Percentiles rank a stretch among this genome's conserved stretches.
These are phyloP conservation scores for Nyleta sp. DNA, from an alignment of 2,888 invertebrate genomes.

Conservation along the genomic window DNA sequence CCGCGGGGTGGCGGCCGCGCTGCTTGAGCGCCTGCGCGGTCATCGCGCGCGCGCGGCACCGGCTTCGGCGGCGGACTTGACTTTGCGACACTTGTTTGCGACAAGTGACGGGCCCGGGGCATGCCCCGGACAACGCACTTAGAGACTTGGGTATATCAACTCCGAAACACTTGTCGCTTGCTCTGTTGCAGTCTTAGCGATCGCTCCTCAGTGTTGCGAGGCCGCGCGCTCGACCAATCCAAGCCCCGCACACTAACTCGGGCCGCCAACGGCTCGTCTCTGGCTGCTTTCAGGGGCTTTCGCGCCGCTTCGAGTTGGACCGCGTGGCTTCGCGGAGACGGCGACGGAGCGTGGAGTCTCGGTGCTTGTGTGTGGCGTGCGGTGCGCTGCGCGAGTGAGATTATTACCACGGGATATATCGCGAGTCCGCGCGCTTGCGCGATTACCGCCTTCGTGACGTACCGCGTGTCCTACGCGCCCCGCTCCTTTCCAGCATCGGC, in stretches of 20 bases:
- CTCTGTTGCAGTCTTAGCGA: too few species aligned
- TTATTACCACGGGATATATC: conserved; percentile 79
- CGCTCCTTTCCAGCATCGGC: conserved; percentile 62
- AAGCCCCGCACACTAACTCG: not conserved
- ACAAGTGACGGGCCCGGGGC: conserved; percentile 10
- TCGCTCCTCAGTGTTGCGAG: too few species aligned
- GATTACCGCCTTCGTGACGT: conserved; percentile 68
- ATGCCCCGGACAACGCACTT: conserved; percentile 27
- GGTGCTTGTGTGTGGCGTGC: conserved; percentile 81
- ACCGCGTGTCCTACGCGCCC: conserved; percentile 68
- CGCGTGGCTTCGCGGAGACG: conserved; percentile 75
- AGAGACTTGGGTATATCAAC: too few species aligned
- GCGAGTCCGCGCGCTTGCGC: conserved; percentile 80
- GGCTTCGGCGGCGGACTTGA: conserved; percentile 1
- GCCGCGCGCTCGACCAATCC: too few species aligned
- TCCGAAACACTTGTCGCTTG: too few species aligned
- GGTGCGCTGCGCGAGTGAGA: conserved; percentile 82
- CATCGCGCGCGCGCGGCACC: conserved; percentile 75
- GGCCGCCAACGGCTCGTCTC: not conserved
- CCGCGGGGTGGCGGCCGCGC: conserved; percentile 81
- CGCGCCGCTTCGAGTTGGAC: conserved; percentile 65
- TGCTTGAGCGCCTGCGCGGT: conserved; percentile 85
- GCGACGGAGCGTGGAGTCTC: conserved; percentile 72
- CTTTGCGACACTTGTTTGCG: conserved; percentile 17
- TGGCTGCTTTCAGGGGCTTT: conserved; percentile 20